Conservation (phyloP, 2,888 invertebrate genomes). For the Achlya flavicornis region DNA sequence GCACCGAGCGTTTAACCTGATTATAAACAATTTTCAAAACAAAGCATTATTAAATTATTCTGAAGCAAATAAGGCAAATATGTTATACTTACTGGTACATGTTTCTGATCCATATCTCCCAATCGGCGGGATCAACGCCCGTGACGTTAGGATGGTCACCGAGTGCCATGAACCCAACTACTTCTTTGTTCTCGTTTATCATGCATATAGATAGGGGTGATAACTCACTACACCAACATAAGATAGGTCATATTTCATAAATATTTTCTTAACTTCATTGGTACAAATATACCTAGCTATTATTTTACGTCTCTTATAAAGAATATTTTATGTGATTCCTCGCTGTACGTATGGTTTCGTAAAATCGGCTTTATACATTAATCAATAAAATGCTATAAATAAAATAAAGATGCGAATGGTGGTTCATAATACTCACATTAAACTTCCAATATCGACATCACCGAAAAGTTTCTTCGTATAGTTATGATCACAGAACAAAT, state of each 20-base stretch:
- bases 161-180: conserved; percentile 69
- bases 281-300: no score
- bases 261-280: no score
- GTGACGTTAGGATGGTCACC: conserved; percentile 82
- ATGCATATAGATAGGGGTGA: conserved; percentile 79
- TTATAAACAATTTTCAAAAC: no score
- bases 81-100: conserved; percentile 63
- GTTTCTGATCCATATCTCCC: conserved; percentile 78
- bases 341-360: no score
- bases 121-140: conserved; percentile 79
- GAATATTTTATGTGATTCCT: no score
- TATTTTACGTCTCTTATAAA: no score
- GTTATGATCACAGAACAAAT: conserved; percentile 46
- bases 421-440: conserved; percentile 61
- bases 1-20: no score
- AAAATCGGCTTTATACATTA: no score
- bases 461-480: conserved; percentile 55
- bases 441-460: conserved; percentile 54
- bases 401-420: background rate
- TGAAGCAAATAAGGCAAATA: background rate
- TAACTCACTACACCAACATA: conserved; percentile 58
- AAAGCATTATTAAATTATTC: background rate
- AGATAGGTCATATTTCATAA: no score
- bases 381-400: no score
- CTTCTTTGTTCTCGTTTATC: conserved; percentile 65